phyloP scores from a whole-genome alignment of 2,888 invertebrate genomes.

The Xestia ashworthii region DNA sequence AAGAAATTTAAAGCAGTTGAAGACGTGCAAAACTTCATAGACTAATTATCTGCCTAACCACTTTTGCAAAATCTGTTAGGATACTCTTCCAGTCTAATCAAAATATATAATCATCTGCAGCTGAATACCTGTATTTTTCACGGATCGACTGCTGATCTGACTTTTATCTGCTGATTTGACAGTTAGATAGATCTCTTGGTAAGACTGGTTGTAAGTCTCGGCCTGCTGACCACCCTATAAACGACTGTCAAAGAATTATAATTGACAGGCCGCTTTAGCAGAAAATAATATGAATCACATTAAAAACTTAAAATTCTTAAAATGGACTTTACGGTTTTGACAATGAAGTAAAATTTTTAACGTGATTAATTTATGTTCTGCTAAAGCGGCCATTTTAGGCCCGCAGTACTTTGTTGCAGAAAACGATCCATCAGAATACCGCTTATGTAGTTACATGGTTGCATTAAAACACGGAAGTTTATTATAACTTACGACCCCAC shows the following conservation, averaged over 20 bases:
- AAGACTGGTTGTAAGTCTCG: neutral
- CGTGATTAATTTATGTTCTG: no score
- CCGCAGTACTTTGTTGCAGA: neutral
- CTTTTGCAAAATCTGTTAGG: neutral
- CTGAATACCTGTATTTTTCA: neutral
- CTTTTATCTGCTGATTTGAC: neutral
- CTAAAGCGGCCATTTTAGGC: no score
- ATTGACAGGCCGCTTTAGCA: neutral
- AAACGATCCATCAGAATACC: neutral
- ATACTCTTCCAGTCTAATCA: neutral
- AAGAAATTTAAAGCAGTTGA: neutral
- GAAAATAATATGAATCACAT: no score
- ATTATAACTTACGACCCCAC: constrained; percentile 13
- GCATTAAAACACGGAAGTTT: constrained; percentile 27
- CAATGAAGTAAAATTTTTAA: no score
- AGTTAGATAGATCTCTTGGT: neutral
- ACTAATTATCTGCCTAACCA: neutral
- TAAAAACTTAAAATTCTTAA: no score
- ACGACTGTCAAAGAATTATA: neutral
- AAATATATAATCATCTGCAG: neutral
- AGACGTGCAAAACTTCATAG: neutral
- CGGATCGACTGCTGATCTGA: neutral
- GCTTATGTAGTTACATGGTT: neutral
- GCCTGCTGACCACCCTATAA: neutral
- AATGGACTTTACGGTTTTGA: no score